Base-by-base conservation (phyloP, 1,140 invertebrate species). In the Drosophila malerkotliana region DNA sequence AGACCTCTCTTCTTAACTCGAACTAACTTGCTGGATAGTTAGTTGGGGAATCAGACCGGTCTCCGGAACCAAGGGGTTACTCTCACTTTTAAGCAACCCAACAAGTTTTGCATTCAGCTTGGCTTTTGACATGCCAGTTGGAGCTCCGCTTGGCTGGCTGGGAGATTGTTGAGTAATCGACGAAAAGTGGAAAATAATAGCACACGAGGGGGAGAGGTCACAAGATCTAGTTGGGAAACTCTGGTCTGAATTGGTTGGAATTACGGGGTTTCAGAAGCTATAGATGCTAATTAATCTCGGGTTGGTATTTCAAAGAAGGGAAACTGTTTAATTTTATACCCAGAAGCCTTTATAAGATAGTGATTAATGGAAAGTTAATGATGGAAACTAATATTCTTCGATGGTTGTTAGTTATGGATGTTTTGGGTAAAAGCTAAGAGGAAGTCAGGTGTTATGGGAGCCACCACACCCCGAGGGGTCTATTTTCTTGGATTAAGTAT, bases 121-220 rank as follows among this genome's bases (percentile, higher is more conserved):
- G 49, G 45, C 59, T 73, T 51, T 61, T 73, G 67, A 73, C 71
- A 73, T 72, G 69, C 69, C 58, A 73, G 62, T 68, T 68, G 14
- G 56, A 10, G 61, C 64, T 66, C 21, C 8, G 66, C 64, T 71
- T 62, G 37, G 51, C 14, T 53, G 52, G 28, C 54, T 45, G 26
- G 14, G 39, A 37, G 39, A 75, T 75, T 66, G 60, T 75, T 66
- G 60, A n/a, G 72, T 75, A 75, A 75, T 75, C 24, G 47, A 45
- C 37, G 48, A 60, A 72, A 59, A 75, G 53, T 64, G 71, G 71
- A 74, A 74, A 74, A 52, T 72, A n/a, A 59, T 59, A 9, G 30
- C 37, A 14, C 30, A 14, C 4, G 67, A 15, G 24, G 64, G 18
- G 56, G n/a, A n/a, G 66, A n/a, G 66, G 48, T 72, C 52, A 57